phyloP scores from a whole-genome alignment of 2,797 vertebrate species.

The Melanotaenia boesemani region DNA sequence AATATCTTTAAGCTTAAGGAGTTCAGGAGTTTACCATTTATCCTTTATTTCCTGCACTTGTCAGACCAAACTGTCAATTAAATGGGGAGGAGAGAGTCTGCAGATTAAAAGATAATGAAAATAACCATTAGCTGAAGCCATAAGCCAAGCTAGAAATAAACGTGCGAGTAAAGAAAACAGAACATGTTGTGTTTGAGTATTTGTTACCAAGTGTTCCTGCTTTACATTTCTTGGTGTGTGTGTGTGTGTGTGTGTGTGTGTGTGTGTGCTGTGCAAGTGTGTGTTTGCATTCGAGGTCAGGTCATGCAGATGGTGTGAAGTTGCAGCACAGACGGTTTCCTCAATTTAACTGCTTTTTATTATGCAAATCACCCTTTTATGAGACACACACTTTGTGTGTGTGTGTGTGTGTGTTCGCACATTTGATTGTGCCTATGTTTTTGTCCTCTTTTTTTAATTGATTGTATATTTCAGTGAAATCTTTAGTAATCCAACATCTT shows the following conservation, averaged over 20 bases:
- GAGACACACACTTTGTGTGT: constrained; percentile 69
- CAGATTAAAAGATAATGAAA: neutral
- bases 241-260: constrained; percentile 33
- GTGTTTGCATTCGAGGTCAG: constrained; percentile 75
- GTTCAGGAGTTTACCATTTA: neutral
- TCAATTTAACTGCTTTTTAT: constrained; percentile 86
- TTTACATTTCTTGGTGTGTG: constrained; percentile 55
- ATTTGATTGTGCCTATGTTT: constrained; percentile 43
- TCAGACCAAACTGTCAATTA: neutral
- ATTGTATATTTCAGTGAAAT: constrained; percentile 57
- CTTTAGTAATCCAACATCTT: constrained; percentile 50
- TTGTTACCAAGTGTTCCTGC: constrained; percentile 42
- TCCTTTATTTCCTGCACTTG: constrained; percentile 7
- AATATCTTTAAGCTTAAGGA: neutral
- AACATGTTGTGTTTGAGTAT: constrained; percentile 8
- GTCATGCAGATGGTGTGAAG: constrained; percentile 86
- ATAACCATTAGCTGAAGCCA: neutral
- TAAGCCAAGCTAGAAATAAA: neutral
- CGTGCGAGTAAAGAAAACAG: constrained; percentile 6
- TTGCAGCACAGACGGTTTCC: constrained; percentile 84
- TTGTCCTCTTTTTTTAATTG: constrained; percentile 51
- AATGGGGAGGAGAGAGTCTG: neutral
- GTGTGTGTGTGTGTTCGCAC: constrained; percentile 30
- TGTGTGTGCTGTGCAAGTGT: constrained; percentile 31
- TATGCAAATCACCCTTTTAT: constrained; percentile 84